Base-by-base conservation (phyloP, 37 sponge, comb jelly and placozoan species). In the Tethya wilhelma region DNA sequence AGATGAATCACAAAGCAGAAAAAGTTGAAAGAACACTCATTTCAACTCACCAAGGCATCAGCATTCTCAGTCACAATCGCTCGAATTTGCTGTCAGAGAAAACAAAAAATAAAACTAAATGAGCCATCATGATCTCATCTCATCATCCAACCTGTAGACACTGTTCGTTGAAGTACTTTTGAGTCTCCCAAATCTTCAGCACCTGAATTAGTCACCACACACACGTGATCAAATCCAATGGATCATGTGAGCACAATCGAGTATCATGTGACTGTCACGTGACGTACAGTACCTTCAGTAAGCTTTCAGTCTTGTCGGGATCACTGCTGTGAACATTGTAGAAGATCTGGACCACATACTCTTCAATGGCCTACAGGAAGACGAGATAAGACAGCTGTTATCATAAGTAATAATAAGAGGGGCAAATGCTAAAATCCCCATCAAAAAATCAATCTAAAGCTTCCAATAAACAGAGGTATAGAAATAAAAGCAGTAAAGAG, bases 181-280 rank as follows among this genome's bases (percentile, higher is more conserved):
- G 92, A 22, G 74, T 62, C 67, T 90, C 81, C 96, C 96, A 96
- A 43, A 96, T 92, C 42, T 89, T 93, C 41, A 96, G 63, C 6
- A 96, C 94, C 94, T 96, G 53, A 60, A 42, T 64, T 40, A 8
- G 38, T 66, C 22, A 36, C 14, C 4, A 46, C n/a, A 3, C 37
- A 74, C 74, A 71, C 38, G 5, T 6, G 30, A 3, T 6, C 38
- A 67, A 26, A 9, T 4, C 36, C 22, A 67, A 14, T 49, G 53
- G 53, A 49, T 49, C n/a, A n/a, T n/a, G n/a, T n/a, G n/a, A n/a
- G n/a, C n/a, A 58, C 14, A 58, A 9, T 58, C 12, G 17, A 4
- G 26, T 28, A 58, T 58, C 37, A 65, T 11, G 11, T 65, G 66
- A 65, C 29, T 43, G 49, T 72, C 55, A 72, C 29, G 38, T 40